A percentile compares a stretch with the other conserved stretches of the same genome.
Evolutionary conservation across 2,113 vertebrate genomes (phyloP).

Genomic region (Ceyx margarethae): DNA sequence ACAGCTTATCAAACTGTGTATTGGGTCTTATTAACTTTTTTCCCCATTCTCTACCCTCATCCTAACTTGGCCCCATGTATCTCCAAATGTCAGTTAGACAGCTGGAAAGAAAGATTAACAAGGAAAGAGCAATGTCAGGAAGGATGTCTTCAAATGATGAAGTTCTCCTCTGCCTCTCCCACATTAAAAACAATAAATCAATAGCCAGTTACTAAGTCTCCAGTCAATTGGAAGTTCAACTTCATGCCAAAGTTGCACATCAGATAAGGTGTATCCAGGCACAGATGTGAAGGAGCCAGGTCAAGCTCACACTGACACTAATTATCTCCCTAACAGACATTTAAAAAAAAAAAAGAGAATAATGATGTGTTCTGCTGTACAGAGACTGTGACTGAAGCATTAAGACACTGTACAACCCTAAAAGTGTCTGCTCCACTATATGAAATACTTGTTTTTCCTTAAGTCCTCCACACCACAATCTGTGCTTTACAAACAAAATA

Average conservation of each 20-base stretch:
- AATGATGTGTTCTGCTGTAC: not conserved
- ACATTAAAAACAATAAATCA: not conserved
- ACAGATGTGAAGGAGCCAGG: not conserved
- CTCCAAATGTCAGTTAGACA: not conserved
- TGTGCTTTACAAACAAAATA: not conserved
- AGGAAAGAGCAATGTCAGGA: not conserved
- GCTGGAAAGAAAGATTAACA: not conserved
- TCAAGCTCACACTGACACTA: not conserved
- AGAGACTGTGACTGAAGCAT: not conserved
- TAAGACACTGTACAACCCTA: not conserved
- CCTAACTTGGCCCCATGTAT: not conserved
- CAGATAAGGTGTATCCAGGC: not conserved
- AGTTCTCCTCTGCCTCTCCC: not conserved
- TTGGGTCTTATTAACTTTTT: not conserved
- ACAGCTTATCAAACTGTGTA: not conserved
- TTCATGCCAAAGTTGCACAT: not conserved
- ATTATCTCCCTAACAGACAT: not conserved
- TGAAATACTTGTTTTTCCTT: not conserved
- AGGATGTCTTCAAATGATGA: not conserved
- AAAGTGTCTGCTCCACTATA: not conserved
- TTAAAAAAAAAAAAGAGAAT: not conserved
- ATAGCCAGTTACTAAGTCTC: not conserved
- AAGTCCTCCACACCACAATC: not conserved
- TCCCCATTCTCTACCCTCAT: not conserved
- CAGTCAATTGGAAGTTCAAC: not conserved